Percentiles rank a stretch among this genome's conserved stretches.
phyloP scores from a whole-genome alignment of 2,888 invertebrate genomes.

The Sipha maydis region DNA sequence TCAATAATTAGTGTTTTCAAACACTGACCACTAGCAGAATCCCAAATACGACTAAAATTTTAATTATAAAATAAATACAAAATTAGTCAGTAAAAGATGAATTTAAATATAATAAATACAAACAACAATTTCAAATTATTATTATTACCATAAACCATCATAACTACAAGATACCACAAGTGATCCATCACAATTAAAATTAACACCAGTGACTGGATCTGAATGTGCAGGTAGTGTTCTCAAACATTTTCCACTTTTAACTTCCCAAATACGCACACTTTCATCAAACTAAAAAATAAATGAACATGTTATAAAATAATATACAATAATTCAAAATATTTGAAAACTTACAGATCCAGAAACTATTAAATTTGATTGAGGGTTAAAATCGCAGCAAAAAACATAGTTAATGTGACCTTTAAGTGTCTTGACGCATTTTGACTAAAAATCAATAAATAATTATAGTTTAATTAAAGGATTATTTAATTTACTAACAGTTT shows the following conservation, averaged over 20 bases:
- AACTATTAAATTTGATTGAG: conserved; percentile 98
- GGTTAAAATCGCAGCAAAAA: conserved; percentile 99
- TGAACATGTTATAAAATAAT: conserved; percentile 39
- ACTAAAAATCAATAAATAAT: conserved; percentile 69
- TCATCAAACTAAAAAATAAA: conserved; percentile 83
- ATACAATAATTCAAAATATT: neutral
- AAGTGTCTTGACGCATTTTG: conserved; percentile 96
- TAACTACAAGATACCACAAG: conserved; percentile 98
- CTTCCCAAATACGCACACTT: conserved; percentile 99
- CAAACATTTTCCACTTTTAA: conserved; percentile 95
- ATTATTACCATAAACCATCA: conserved; percentile 89
- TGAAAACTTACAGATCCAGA: conserved; percentile 85
- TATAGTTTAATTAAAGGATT: neutral
- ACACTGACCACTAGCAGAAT: conserved; percentile 98
- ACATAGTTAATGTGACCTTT: conserved; percentile 99
- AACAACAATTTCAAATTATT: neutral
- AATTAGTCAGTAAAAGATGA: neutral
- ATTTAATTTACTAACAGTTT: too few species aligned
- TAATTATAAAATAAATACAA: conserved; percentile 61
- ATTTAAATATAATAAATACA: neutral
- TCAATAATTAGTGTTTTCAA: conserved; percentile 98
- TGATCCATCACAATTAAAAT: conserved; percentile 98
- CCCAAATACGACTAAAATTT: conserved; percentile 93
- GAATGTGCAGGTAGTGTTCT: conserved; percentile 99
- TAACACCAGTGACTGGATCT: conserved; percentile 98